Percentiles rank a stretch among this genome's conserved stretches.
These are phyloP conservation scores for Trissolcus japonicus DNA, from an alignment of 2,888 invertebrate genomes.

Conservation along the genomic window DNA sequence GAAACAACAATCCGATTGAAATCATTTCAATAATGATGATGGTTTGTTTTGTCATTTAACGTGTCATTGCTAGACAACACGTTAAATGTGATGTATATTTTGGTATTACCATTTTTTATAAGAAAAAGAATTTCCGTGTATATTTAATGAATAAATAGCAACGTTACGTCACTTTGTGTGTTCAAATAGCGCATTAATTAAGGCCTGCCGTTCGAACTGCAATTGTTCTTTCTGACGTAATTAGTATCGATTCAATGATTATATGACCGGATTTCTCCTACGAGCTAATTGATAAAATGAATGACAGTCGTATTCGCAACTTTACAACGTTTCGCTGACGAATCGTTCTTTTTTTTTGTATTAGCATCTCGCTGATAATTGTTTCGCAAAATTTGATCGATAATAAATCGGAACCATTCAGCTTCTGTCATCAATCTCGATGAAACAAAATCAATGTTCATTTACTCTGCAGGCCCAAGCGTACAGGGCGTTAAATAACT, in stretches of 20 bases:
- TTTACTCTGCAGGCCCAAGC: not conserved
- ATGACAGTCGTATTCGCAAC: not conserved
- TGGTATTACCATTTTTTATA: too few relatives aligned
- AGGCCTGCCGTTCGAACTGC: not conserved
- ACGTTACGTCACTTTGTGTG: not conserved
- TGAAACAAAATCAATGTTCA: constrained; percentile 5
- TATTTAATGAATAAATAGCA: constrained; percentile 1
- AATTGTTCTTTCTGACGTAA: constrained; percentile 9
- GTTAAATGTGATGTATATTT: too few relatives aligned
- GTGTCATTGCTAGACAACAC: too few relatives aligned
- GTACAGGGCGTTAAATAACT: constrained; percentile 11
- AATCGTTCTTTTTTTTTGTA: not conserved
- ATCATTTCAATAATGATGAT: too few relatives aligned
- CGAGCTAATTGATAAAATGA: constrained; percentile 1
- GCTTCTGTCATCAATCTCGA: constrained; percentile 8
- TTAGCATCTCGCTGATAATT: not conserved
- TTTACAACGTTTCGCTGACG: not conserved
- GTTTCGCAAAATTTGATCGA: not conserved
- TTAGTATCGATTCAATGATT: constrained; percentile 14
- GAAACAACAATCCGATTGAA: too few relatives aligned
- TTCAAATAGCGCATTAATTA: constrained; percentile 5
- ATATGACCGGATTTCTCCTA: not conserved
- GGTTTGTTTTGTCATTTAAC: too few relatives aligned
- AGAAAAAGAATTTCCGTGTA: too few relatives aligned
- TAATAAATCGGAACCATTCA: not conserved